A percentile compares a stretch with the other conserved stretches of the same genome.
These are phyloP conservation scores for Harpagifer antarcticus DNA, from an alignment of 2,797 vertebrate species.

Conservation along the genomic window DNA sequence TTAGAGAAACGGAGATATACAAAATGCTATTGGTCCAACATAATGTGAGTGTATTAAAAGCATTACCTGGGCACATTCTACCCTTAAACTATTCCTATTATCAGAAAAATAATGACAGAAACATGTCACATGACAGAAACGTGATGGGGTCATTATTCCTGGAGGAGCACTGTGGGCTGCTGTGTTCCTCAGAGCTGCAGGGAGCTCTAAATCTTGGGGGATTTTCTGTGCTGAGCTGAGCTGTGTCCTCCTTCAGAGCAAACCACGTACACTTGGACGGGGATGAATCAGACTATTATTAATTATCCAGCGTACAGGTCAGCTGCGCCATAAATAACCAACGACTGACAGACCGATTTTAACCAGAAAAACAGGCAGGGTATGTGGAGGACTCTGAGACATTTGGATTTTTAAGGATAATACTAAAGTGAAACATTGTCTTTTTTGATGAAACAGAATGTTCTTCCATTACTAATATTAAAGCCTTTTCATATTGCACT, in stretches of 20 bases:
- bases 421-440: constrained; percentile 23
- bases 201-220: constrained; percentile 68
- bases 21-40: background rate
- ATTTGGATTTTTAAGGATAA: constrained; percentile 37
- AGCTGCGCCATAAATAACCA: constrained; percentile 76
- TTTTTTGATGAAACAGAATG: background rate
- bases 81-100: constrained; percentile 17
- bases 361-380: constrained; percentile 71
- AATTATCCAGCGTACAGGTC: constrained; percentile 77
- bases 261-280: constrained; percentile 72
- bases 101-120: constrained; percentile 20
- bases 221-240: constrained; percentile 59
- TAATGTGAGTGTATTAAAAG: background rate
- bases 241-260: constrained; percentile 62
- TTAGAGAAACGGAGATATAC: background rate
- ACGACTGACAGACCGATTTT: constrained; percentile 66
- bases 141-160: constrained; percentile 35
- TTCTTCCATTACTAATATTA: background rate
- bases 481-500: constrained; percentile 4
- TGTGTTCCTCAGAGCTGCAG: constrained; percentile 32
- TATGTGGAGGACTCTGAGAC: constrained; percentile 45
- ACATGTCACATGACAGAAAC: constrained; percentile 39
- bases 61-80: background rate
- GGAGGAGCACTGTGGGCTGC: constrained; percentile 37
- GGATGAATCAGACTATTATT: constrained; percentile 83